phyloP scores from a whole-genome alignment of 2,797 vertebrate species.

The Epinephelus malabaricus region DNA sequence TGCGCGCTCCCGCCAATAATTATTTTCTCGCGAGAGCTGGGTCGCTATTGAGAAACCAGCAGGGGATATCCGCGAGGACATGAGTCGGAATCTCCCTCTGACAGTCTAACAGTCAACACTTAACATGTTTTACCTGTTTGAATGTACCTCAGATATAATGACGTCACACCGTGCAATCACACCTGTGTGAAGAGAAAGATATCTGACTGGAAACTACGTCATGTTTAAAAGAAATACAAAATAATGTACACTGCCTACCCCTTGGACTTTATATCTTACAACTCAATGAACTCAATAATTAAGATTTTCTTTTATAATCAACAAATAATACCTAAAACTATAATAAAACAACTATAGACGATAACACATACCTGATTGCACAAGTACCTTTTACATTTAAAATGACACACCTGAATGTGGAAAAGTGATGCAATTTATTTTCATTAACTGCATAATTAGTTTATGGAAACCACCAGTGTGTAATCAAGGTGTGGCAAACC shows the following conservation, averaged over 20 bases:
- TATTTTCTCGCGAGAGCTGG: conserved; percentile 78
- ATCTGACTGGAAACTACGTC: not conserved
- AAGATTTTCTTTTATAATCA: not conserved
- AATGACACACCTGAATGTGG: not conserved
- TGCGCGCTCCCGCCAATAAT: conserved; percentile 35
- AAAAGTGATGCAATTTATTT: not conserved
- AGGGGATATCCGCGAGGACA: conserved; percentile 49
- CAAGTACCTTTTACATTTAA: not conserved
- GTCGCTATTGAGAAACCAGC: not conserved
- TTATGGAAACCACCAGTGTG: not conserved
- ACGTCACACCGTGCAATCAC: not conserved
- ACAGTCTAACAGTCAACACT: not conserved
- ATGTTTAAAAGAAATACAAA: not conserved
- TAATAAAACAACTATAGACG: not conserved
- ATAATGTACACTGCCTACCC: too few relatives aligned
- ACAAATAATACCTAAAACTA: not conserved
- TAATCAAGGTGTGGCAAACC: not conserved
- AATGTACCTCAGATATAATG: not conserved
- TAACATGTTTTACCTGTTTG: not conserved
- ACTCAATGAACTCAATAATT: not conserved
- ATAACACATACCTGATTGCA: not conserved
- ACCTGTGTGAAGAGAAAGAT: not conserved
- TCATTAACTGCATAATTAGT: not conserved
- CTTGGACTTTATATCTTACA: not conserved
- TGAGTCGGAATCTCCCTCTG: conserved; percentile 42